Evolutionary conservation across 2,888 invertebrate genomes (phyloP), one percentile per base, ranked within the genome.

Genomic region (Latrodectus elegans): DNA sequence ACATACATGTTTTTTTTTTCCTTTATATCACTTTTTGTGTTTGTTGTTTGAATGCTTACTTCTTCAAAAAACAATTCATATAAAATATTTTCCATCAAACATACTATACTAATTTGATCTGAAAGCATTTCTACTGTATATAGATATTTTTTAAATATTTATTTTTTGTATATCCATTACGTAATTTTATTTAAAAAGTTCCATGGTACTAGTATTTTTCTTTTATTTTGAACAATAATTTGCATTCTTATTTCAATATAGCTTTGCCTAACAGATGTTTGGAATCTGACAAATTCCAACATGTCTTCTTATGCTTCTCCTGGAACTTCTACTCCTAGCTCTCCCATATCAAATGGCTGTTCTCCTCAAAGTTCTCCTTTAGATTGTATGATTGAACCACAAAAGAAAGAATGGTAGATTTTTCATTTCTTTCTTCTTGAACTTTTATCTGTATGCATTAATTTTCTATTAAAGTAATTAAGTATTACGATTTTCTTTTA

Each of bases 311-410:
- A 78, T 71, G n/a, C 60, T 8, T 76, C 85, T 17, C 38, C 52
- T 38, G 78, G 78, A 74, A 80, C 74, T 67, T 86, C 85, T 49
- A 86, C 80, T 22, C 80, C 85, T 65, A 80, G 85, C 22, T 86
- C 85, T 15, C 85, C 85, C 71, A 52, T 80, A 49, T 86, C 85
- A 38, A 80, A 80, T 72, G 85, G 84, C 67, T 84, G 78, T 38
- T 84, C 85, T 38, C 85, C 85, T 26, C 76, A 75, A 51, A 86
- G 75, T 64, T 65, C 85, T 9, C 85, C 75, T 75, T 75, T 71
- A 38, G 80, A 86, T 51, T 84, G 67, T 49, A 53, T 84, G 9
- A 52, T 80, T 15, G 80, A 80, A 52, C 76, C 85, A 4, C 71
- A 75, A 4, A 70, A 86, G 53, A 86, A 75, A 72, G 85, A 86